Conservation (phyloP, 2,888 invertebrate genomes). For the Tanytarsus gracilentus region DNA sequence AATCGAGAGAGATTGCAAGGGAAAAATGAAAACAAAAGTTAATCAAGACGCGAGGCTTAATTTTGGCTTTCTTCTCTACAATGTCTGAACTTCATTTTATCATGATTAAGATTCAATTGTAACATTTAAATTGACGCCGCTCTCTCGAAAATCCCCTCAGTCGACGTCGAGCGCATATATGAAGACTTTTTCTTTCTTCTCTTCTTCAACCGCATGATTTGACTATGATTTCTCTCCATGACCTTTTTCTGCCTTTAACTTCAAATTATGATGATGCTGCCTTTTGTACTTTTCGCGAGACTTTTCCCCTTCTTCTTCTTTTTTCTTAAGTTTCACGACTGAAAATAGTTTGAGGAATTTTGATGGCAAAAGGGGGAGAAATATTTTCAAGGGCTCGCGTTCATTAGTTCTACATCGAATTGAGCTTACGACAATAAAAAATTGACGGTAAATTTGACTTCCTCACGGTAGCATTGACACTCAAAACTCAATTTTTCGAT, state of each 20-base stretch:
- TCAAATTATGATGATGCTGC: neutral
- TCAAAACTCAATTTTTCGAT: neutral
- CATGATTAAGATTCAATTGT: slow-evolving; percentile 22
- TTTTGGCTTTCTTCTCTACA: neutral
- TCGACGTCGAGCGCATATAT: no score
- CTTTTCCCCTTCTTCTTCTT: neutral
- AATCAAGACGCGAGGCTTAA: slow-evolving; percentile 14
- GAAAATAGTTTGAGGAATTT: no score
- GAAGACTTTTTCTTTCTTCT: slow-evolving; percentile 4
- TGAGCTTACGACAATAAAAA: no score
- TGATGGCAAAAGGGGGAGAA: no score
- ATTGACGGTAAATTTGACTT: no score
- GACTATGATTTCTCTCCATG: slow-evolving; percentile 24
- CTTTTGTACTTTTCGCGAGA: neutral
- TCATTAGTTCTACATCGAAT: no score
- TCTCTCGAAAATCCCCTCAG: neutral
- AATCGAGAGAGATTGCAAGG: neutral
- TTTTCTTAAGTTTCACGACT: neutral
- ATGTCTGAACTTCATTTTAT: slow-evolving; percentile 14
- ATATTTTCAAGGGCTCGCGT: no score
- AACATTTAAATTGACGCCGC: neutral
- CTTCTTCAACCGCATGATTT: neutral
- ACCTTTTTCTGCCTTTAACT: slow-evolving; percentile 14
- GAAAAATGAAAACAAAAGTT: slow-evolving; percentile 1
- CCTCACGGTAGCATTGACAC: neutral